Evolutionary conservation across 1,140 invertebrate genomes (phyloP).

Genomic region (Dreissena rostriformis): DNA sequence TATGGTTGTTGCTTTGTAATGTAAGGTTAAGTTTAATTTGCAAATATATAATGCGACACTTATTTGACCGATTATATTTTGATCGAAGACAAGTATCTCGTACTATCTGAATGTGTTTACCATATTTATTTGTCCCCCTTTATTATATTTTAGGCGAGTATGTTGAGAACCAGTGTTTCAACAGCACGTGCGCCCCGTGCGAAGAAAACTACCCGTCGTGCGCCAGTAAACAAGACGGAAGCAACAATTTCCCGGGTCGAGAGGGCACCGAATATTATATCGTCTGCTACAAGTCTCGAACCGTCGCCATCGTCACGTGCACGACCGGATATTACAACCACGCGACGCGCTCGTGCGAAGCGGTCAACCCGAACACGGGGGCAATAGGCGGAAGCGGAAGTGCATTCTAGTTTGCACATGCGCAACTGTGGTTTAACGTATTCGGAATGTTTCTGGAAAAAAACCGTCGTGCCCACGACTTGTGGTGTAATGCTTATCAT

Average conservation of each 20-base stretch:
- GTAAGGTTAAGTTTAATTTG: too few relatives aligned
- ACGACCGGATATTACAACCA: constrained; percentile 64
- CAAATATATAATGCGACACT: too few relatives aligned
- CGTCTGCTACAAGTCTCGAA: constrained; percentile 68
- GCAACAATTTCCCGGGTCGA: constrained; percentile 71
- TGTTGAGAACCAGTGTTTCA: constrained; percentile 69
- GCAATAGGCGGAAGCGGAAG: constrained; percentile 30
- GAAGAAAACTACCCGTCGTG: constrained; percentile 67
- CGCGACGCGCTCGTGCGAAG: constrained; percentile 49
- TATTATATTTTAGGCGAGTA: constrained; percentile 68
- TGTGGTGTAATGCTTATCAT: too few relatives aligned
- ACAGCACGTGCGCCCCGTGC: constrained; percentile 67
- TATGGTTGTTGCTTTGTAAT: too few relatives aligned
- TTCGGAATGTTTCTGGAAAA: too few relatives aligned
- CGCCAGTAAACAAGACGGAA: constrained; percentile 69
- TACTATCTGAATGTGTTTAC: too few relatives aligned
- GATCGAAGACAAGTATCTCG: too few relatives aligned
- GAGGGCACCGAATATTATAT: constrained; percentile 65
- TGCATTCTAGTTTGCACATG: neutral
- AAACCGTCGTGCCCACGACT: too few relatives aligned
- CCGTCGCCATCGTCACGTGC: constrained; percentile 68
- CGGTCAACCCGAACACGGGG: constrained; percentile 41
- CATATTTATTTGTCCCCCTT: neutral
- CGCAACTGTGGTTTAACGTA: too few relatives aligned
- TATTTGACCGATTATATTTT: too few relatives aligned